These are phyloP conservation scores for Agriotes lineatus DNA, from an alignment of 2,888 invertebrate species.

Conservation along the genomic window DNA sequence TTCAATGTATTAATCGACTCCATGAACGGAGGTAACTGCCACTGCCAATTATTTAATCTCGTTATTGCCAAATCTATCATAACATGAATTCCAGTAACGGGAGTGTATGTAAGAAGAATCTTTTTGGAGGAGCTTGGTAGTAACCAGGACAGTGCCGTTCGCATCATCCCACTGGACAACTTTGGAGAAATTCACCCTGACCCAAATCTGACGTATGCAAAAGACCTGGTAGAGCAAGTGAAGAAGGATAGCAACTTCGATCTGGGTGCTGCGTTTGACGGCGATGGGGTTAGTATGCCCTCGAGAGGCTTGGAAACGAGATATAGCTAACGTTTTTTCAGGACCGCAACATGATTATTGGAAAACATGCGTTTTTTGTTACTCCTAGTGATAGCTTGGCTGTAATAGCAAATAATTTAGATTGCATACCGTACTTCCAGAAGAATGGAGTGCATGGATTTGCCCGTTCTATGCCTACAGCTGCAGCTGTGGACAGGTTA, in stretches of 20 bases:
- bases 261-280: constrained; percentile 98
- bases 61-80: too few species aligned
- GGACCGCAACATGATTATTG: constrained; percentile 98
- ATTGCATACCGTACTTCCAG: constrained; percentile 94
- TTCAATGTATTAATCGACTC: constrained; percentile 92
- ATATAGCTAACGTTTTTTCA: constrained; percentile 62
- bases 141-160: constrained; percentile 73
- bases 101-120: constrained; percentile 92
- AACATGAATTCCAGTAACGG: constrained; percentile 89
- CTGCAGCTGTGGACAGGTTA: constrained; percentile 91
- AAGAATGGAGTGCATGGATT: constrained; percentile 87
- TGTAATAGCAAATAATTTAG: constrained; percentile 90
- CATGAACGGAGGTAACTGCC: constrained; percentile 97
- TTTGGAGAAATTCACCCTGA: constrained; percentile 98
- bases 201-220: constrained; percentile 93
- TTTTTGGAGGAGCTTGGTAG: constrained; percentile 90
- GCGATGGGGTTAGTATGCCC: constrained; percentile 81
- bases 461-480: constrained; percentile 98
- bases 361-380: constrained; percentile 95
- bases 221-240: constrained; percentile 76
- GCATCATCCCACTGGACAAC: constrained; percentile 87
- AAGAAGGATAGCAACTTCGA: constrained; percentile 72
- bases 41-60: too few species aligned
- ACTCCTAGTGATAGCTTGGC: constrained; percentile 98
- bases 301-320: too few species aligned